These are phyloP conservation scores for Phaonia tiefii DNA, from an alignment of 2,888 invertebrate genomes.

Conservation along the genomic window DNA sequence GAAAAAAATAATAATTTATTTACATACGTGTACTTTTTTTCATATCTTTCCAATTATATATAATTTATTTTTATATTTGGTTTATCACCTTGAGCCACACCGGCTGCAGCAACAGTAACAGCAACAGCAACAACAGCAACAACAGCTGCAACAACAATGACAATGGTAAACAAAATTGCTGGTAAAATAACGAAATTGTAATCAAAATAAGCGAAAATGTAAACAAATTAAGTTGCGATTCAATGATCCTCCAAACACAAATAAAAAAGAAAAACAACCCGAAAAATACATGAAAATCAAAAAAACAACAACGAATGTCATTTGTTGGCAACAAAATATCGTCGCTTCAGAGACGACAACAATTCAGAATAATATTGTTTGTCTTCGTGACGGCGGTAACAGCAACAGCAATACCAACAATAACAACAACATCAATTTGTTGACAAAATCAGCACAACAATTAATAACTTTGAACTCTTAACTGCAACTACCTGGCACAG, in stretches of 20 bases:
- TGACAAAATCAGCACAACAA: neutral
- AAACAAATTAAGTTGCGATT: neutral
- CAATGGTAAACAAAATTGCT: neutral
- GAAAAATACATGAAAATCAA: neutral
- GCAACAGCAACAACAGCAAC: neutral
- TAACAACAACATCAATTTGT: neutral
- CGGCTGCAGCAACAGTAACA: neutral
- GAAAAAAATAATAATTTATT: neutral
- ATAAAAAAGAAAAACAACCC: neutral
- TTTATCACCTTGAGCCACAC: constrained; percentile 19
- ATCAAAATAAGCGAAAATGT: neutral
- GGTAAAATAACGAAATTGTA: neutral
- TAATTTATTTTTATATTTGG: neutral
- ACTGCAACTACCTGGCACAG: neutral
- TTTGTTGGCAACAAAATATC: neutral
- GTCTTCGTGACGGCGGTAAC: neutral
- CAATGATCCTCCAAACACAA: neutral
- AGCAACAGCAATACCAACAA: neutral
- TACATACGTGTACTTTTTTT: no score
- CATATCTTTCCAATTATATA: neutral
- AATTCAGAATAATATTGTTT: no score
- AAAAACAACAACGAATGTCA: neutral
- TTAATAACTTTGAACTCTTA: neutral
- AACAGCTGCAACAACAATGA: neutral
- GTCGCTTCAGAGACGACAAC: neutral